A percentile compares a stretch with the other conserved stretches of the same genome.
phyloP scores from a whole-genome alignment of 1,140 invertebrate genomes.

The Tetramorium alpestre region DNA sequence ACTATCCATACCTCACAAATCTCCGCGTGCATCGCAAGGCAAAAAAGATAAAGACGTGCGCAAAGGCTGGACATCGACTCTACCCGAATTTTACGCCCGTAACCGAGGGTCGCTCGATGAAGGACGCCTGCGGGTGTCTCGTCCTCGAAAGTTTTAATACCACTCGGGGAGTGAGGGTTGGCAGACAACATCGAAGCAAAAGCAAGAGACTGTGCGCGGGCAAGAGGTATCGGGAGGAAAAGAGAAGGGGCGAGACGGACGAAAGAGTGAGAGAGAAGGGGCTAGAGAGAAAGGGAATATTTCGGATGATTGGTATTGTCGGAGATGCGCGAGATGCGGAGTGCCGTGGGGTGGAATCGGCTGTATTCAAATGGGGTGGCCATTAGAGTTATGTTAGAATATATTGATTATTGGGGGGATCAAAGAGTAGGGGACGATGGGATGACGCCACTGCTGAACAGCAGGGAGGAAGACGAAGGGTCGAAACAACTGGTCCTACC shows the following conservation, averaged over 20 bases:
- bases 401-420: constrained; percentile 86
- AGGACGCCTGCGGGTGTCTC: constrained; percentile 75
- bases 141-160: constrained; percentile 84
- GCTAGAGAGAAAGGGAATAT: constrained; percentile 76
- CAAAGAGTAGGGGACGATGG: constrained; percentile 81
- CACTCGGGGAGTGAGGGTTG: constrained; percentile 80
- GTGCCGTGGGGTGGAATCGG: constrained; percentile 78
- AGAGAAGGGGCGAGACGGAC: constrained; percentile 57
- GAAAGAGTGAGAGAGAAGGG: constrained; percentile 51
- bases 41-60: constrained; percentile 61
- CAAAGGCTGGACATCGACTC: constrained; percentile 78
- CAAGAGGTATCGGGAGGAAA: constrained; percentile 45
- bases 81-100: constrained; percentile 72
- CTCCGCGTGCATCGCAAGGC: neutral
- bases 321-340: constrained; percentile 75
- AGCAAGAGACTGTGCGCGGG: constrained; percentile 69
- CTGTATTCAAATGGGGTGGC: constrained; percentile 85
- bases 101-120: constrained; percentile 62
- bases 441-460: constrained; percentile 77
- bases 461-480: constrained; percentile 79
- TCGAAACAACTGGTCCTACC: constrained; percentile 74
- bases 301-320: constrained; percentile 85
- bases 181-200: constrained; percentile 73
- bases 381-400: constrained; percentile 86
- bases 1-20: neutral